Base-by-base conservation (phyloP, 2,113 vertebrate genomes). In the Opisthocomus hoazin region DNA sequence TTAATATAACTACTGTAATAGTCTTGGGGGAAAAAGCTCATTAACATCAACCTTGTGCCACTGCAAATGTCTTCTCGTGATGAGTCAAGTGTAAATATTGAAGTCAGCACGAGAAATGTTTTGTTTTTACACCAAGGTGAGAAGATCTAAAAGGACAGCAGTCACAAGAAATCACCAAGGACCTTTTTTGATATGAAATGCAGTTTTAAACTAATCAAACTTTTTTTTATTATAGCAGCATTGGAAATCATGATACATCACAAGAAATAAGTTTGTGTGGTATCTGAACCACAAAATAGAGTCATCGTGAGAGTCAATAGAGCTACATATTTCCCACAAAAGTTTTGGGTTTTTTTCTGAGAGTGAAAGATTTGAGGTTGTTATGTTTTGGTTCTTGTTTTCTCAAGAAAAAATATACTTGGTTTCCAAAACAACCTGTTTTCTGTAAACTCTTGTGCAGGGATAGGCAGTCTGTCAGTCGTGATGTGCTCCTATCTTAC, bases 401-500 rank as follows among this genome's bases (percentile, higher is more conserved):
- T 48, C 58, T 77, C 54, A 61, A 48, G 76, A 89, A 48, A 79
- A 89, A 51, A 43, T 10, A 6, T 41, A 9, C 11, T 37, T 56
- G 5, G 6, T 79, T 86, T 85, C 24, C n/a, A 70, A 39, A 77
- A 11, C 12, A 54, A 11, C 10, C 58, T 0, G 0, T 41, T 78
- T 36, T 14, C 20, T 73, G 21, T 50, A 24, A 82, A 36, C 2
- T 75, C 11, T 43, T 41, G 6, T 0, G 1, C 11, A 58, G n/a
- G 22, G 61, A 45, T 11, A 12, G 12, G 5, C 13, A 68, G 10
- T 26, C 27, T 43, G 18, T 30, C 20, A 20, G 21, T 71, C 24
- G 4, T 8, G 24, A 34, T 34, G 10, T 11, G 19, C 10, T 75
- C 0, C 0, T n/a, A 17, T 68, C 39, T 88, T 56, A 34, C 34